Percentiles rank a stretch among this genome's conserved stretches.
These are phyloP conservation scores for Leptatherina wallacei DNA, from an alignment of 2,797 vertebrate species.

Conservation along the genomic window DNA sequence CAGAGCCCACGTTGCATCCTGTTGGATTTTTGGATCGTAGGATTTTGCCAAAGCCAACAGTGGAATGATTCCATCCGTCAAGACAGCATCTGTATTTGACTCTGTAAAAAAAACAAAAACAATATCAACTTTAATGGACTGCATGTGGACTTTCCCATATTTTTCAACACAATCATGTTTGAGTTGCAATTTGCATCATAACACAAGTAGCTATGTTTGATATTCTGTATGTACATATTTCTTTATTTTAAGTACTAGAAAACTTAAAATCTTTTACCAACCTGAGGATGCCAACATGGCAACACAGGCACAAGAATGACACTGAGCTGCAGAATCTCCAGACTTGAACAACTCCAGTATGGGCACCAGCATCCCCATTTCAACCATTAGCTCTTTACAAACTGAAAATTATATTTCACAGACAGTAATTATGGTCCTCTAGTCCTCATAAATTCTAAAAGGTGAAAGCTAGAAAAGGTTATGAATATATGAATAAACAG, in stretches of 20 bases:
- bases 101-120: constrained; percentile 43
- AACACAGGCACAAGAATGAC: constrained; percentile 85
- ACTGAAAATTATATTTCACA: constrained; percentile 61
- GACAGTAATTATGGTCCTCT: neutral
- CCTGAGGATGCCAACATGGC: constrained; percentile 84
- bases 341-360: constrained; percentile 85
- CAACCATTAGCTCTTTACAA: constrained; percentile 80
- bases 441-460: neutral
- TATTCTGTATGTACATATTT: too few species aligned
- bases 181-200: neutral
- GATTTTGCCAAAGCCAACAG: constrained; percentile 83
- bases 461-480: neutral
- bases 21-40: constrained; percentile 83
- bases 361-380: constrained; percentile 85
- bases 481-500: neutral
- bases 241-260: neutral
- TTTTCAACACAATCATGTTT: neutral
- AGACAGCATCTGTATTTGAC: constrained; percentile 79
- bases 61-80: constrained; percentile 77
- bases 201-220: neutral
- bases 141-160: neutral
- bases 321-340: constrained; percentile 81
- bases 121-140: neutral
- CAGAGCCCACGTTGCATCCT: constrained; percentile 85
- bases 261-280: constrained; percentile 51